phyloP scores from a whole-genome alignment of 2,797 vertebrate genomes.

The Sylvia borin region DNA sequence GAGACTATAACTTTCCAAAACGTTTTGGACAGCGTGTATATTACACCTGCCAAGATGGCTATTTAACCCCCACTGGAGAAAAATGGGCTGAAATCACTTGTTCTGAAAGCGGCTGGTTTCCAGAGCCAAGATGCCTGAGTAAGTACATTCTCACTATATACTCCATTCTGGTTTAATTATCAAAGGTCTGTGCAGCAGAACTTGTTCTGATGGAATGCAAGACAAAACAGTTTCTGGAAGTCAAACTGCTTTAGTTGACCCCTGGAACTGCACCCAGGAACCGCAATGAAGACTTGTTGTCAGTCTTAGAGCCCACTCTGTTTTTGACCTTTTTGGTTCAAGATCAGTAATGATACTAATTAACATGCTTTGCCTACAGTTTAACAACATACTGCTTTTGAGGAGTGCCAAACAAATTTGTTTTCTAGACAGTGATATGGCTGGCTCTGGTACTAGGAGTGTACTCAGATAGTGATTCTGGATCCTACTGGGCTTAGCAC shows the following conservation, averaged over 20 bases:
- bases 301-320: background rate
- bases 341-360: background rate
- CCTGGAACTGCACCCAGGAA: background rate
- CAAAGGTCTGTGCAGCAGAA: background rate
- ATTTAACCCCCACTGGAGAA: accelerated
- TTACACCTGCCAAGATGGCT: background rate
- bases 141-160: slow-evolving; percentile 34
- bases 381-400: background rate
- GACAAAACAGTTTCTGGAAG: background rate
- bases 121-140: slow-evolving; percentile 68
- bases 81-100: accelerated
- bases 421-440: background rate
- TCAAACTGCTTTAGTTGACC: background rate
- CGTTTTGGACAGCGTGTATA: accelerated
- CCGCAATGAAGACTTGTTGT: background rate
- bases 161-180: background rate
- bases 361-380: background rate
- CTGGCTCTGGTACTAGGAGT: background rate
- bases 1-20: accelerated
- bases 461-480: background rate
- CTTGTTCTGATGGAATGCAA: background rate
- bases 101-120: slow-evolving; percentile 6
- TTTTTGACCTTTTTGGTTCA: background rate
- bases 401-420: background rate
- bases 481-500: background rate